A percentile compares a stretch with the other conserved stretches of the same genome.
phyloP scores from a whole-genome alignment of 1,140 invertebrate genomes.

The Musca domestica region DNA sequence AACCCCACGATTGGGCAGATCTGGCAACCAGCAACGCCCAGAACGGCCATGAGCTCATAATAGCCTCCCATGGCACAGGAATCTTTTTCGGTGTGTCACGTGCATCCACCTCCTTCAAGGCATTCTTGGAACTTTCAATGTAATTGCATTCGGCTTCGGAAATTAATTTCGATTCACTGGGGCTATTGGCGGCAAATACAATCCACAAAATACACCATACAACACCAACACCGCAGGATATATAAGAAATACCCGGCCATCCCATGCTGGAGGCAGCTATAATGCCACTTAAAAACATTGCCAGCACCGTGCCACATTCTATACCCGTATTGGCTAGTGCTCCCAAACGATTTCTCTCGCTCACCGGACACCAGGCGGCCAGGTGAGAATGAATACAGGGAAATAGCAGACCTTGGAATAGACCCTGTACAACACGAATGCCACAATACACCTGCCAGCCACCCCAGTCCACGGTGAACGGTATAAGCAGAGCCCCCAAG shows the following conservation, averaged over 20 bases:
- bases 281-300: constrained; percentile 65
- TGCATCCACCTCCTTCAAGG: constrained; percentile 29
- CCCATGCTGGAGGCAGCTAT: constrained; percentile 64
- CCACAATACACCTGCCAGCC: constrained; percentile 62
- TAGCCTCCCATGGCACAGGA: constrained; percentile 69
- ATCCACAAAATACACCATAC: constrained; percentile 65
- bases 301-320: constrained; percentile 71
- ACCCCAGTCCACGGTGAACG: constrained; percentile 53
- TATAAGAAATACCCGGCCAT: constrained; percentile 78
- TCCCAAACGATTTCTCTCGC: constrained; percentile 60
- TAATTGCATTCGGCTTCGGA: constrained; percentile 62
- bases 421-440: constrained; percentile 70
- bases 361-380: constrained; percentile 72
- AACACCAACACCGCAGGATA: constrained; percentile 66
- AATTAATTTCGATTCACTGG: constrained; percentile 62
- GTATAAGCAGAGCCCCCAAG: constrained; percentile 55
- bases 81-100: constrained; percentile 29
- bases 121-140: constrained; percentile 57
- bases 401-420: constrained; percentile 76
- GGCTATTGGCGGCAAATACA: constrained; percentile 65
- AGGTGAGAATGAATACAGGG: constrained; percentile 77
- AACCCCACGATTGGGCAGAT: constrained; percentile 89
- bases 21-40: constrained; percentile 81
- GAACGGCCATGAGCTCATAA: constrained; percentile 76
- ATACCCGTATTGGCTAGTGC: constrained; percentile 64